Evolutionary conservation across 2,888 invertebrate species (phyloP).

Genomic region (Scrobipalpa atriplicella): DNA sequence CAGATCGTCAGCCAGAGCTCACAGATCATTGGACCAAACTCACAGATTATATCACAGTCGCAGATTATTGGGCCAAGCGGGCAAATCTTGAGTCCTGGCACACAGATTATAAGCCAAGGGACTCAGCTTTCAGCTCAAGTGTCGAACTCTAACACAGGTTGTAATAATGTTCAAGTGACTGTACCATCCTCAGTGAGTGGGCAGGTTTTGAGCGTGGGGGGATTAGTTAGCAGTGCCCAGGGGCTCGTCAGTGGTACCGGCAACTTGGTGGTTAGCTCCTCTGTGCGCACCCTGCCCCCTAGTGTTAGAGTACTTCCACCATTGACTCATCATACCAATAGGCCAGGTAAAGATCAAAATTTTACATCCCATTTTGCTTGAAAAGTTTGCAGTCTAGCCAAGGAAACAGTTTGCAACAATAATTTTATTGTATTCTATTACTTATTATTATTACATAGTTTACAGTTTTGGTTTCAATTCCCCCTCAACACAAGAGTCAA

Average conservation of each 20-base stretch:
- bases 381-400: neutral
- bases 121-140: slow-evolving; percentile 68
- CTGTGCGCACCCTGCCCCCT: slow-evolving; percentile 69
- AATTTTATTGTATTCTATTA: too few species aligned
- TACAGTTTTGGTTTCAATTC: too few species aligned
- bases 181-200: slow-evolving; percentile 59
- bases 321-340: slow-evolving; percentile 65
- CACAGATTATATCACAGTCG: slow-evolving; percentile 70
- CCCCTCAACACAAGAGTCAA: too few species aligned
- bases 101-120: slow-evolving; percentile 77
- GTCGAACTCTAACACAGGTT: slow-evolving; percentile 54
- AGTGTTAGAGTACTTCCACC: slow-evolving; percentile 74
- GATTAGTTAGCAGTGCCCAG: slow-evolving; percentile 40
- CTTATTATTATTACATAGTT: too few species aligned
- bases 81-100: slow-evolving; percentile 67
- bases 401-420: too few species aligned
- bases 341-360: slow-evolving; percentile 59
- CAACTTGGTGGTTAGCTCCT: slow-evolving; percentile 68
- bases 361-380: slow-evolving; percentile 2
- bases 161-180: slow-evolving; percentile 54
- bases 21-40: slow-evolving; percentile 66
- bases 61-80: slow-evolving; percentile 66
- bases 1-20: slow-evolving; percentile 75
- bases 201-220: slow-evolving; percentile 70
- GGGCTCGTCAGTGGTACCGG: slow-evolving; percentile 59